Evolutionary conservation across 2,888 invertebrate genomes (phyloP).

Genomic region (Congeria kusceri): DNA sequence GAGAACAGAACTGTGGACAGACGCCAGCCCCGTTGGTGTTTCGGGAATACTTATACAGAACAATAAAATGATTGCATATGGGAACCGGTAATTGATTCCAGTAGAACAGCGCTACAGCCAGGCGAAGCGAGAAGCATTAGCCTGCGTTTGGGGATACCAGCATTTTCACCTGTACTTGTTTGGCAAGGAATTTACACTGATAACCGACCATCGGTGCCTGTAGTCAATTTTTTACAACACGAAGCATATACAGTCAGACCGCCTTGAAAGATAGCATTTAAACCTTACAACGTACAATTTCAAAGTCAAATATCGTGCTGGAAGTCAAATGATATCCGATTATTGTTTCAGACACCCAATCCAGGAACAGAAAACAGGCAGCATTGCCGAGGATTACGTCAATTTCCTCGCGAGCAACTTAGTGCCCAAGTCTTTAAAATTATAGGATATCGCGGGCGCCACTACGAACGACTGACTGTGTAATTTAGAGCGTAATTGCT

Average conservation of each 20-base stretch:
- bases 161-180: slow-evolving; percentile 62
- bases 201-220: slow-evolving; percentile 77
- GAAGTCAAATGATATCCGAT: slow-evolving; percentile 64
- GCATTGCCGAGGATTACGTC: slow-evolving; percentile 44
- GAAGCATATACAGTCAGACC: slow-evolving; percentile 59
- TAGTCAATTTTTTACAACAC: slow-evolving; percentile 67
- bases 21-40: slow-evolving; percentile 61
- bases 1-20: slow-evolving; percentile 53
- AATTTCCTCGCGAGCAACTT: slow-evolving; percentile 21
- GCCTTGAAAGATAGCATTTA: slow-evolving; percentile 60
- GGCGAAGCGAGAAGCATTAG: slow-evolving; percentile 27
- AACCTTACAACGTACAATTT: slow-evolving; percentile 59
- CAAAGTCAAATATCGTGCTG: slow-evolving; percentile 55
- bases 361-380: background rate
- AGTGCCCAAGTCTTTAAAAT: slow-evolving; percentile 43
- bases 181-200: slow-evolving; percentile 66
- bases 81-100: slow-evolving; percentile 50
- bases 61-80: slow-evolving; percentile 50
- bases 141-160: slow-evolving; percentile 68
- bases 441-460: slow-evolving; percentile 31
- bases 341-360: slow-evolving; percentile 55
- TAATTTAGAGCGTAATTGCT: background rate
- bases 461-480: background rate
- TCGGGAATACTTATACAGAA: slow-evolving; percentile 60
- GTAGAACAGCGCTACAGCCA: slow-evolving; percentile 67